A percentile compares a stretch with the other conserved stretches of the same genome.
Evolutionary conservation across 2,797 vertebrate genomes (phyloP).

Genomic region (Meriones psammophilus): DNA sequence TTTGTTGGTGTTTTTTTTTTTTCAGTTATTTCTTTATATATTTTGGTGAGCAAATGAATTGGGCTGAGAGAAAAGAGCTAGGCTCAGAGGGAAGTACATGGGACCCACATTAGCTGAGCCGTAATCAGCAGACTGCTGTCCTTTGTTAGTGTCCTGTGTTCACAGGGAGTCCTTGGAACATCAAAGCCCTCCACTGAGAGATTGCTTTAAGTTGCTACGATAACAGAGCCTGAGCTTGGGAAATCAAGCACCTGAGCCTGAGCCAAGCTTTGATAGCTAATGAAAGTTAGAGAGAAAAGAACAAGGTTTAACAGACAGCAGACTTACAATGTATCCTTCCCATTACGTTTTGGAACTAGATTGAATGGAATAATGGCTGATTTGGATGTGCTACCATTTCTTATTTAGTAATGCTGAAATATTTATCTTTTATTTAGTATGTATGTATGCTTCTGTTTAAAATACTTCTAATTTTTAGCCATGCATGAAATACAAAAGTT

Average conservation of each 20-base stretch:
- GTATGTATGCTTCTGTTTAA: not conserved
- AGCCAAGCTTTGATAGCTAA: conserved; percentile 26
- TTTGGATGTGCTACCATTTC: conserved; percentile 31
- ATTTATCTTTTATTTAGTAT: not conserved
- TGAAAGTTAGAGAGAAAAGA: not conserved
- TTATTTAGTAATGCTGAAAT: not conserved
- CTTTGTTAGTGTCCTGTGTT: not conserved
- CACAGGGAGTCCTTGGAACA: not conserved
- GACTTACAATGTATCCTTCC: not conserved
- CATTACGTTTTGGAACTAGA: not conserved
- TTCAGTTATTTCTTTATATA: not conserved
- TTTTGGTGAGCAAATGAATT: not conserved
- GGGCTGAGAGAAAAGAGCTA: not conserved
- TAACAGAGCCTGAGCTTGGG: not conserved
- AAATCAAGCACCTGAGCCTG: not conserved
- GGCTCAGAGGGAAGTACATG: not conserved
- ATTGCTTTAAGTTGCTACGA: not conserved
- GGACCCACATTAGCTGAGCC: not conserved
- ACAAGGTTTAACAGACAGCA: not conserved
- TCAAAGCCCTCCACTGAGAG: not conserved
- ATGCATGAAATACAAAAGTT: not conserved
- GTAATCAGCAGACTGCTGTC: no score
- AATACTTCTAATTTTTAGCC: not conserved
- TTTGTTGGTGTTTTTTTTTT: no score
- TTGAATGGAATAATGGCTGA: not conserved